Evolutionary conservation across 2,888 invertebrate species (phyloP).

Genomic region (Halictus ligatus): DNA sequence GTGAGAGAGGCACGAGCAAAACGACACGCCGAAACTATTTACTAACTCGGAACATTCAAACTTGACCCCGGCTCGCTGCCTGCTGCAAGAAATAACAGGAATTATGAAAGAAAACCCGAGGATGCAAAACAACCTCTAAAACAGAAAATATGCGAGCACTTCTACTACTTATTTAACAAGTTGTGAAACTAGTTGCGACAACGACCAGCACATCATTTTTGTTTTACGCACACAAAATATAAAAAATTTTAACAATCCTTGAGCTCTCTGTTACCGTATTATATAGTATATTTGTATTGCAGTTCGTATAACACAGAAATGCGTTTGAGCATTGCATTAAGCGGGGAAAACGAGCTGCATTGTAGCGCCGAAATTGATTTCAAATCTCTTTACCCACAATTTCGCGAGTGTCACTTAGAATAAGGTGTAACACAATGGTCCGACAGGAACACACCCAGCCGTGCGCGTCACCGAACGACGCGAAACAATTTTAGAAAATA

Average conservation of each 20-base stretch:
- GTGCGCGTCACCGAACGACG: neutral
- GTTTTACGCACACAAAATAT: neutral
- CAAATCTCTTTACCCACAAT: neutral
- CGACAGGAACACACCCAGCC: neutral
- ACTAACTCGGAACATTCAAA: conserved; percentile 1
- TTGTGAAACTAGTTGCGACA: neutral
- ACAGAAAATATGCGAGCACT: neutral
- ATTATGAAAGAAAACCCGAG: neutral
- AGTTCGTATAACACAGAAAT: neutral
- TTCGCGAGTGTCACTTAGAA: neutral
- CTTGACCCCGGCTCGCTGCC: neutral
- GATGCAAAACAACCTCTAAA: neutral
- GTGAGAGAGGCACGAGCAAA: neutral
- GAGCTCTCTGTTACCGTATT: neutral
- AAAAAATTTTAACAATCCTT: neutral
- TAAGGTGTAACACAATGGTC: neutral
- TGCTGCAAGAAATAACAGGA: neutral
- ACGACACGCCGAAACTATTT: conserved; percentile 11
- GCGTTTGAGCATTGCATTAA: neutral
- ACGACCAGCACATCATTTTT: neutral
- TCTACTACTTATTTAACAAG: neutral
- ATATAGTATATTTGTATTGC: neutral
- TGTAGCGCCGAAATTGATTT: neutral
- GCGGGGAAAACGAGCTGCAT: neutral
- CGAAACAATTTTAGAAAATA: neutral